A percentile compares a stretch with the other conserved stretches of the same genome.
Conservation (phyloP, 2,113 vertebrate genomes). For the Antechinus stuartii region DNA sequence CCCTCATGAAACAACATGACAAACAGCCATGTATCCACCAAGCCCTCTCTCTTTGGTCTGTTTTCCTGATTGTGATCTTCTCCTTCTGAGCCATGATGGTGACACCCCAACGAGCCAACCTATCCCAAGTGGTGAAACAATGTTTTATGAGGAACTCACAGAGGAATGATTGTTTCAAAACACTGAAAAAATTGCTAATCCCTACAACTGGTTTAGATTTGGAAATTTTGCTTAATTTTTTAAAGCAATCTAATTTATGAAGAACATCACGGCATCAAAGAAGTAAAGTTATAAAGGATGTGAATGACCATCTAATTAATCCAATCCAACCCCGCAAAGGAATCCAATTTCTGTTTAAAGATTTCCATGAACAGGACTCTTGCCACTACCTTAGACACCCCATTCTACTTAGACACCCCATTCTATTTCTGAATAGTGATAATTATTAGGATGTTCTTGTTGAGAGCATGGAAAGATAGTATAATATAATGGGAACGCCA, state of each 20-base stretch:
- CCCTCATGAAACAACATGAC: background rate
- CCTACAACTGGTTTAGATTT: background rate
- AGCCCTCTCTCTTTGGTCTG: background rate
- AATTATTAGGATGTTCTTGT: background rate
- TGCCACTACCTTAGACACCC: background rate
- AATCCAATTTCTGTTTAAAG: background rate
- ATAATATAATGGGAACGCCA: no score
- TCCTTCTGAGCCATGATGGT: background rate
- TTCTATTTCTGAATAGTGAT: background rate
- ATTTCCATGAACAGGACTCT: background rate
- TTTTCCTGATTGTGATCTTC: background rate
- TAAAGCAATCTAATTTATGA: background rate
- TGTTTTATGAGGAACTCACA: background rate
- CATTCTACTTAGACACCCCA: background rate
- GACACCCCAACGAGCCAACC: background rate
- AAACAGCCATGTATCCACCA: background rate
- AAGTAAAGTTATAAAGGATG: background rate
- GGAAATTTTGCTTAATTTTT: background rate
- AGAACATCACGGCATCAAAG: background rate
- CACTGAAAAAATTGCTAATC: background rate
- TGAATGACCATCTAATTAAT: background rate
- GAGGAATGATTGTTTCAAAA: background rate
- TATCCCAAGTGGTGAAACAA: background rate
- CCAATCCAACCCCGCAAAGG: background rate
- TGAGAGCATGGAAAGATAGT: background rate